These are phyloP conservation scores for Mythimna pallens DNA, from an alignment of 2,888 invertebrate genomes.

Conservation along the genomic window DNA sequence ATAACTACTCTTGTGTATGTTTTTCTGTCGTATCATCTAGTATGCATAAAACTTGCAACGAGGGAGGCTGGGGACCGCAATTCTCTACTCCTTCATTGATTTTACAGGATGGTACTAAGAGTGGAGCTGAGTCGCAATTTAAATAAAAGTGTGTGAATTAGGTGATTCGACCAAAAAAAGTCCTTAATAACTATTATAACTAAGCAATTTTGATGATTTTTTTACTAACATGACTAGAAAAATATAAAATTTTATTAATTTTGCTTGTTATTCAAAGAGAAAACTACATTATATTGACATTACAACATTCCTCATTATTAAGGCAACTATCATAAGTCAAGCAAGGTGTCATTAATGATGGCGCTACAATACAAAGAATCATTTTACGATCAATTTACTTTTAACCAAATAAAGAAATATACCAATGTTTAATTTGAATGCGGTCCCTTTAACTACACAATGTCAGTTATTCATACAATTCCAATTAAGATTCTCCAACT, in stretches of 20 bases:
- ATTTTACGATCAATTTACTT: constrained; percentile 25
- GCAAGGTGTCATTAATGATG: constrained; percentile 11
- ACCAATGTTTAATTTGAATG: constrained; percentile 16
- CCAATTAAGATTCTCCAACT: constrained; percentile 54
- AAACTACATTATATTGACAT: not conserved
- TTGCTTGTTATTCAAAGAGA: not conserved
- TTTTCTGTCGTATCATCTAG: constrained; percentile 66
- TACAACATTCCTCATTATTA: not conserved
- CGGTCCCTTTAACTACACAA: constrained; percentile 31
- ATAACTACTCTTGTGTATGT: constrained; percentile 67
- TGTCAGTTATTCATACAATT: constrained; percentile 54
- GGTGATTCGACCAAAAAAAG: not conserved
- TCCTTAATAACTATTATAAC: not conserved
- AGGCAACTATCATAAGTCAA: not conserved
- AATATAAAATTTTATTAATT: not conserved
- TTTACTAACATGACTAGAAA: not conserved
- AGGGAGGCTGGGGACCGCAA: constrained; percentile 66
- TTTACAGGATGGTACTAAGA: constrained; percentile 67
- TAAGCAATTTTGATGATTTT: not conserved
- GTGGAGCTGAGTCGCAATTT: constrained; percentile 64
- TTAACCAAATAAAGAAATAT: constrained; percentile 19
- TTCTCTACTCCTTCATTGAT: constrained; percentile 76
- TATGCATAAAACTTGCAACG: constrained; percentile 69
- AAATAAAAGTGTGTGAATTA: constrained; percentile 25
- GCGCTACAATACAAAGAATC: constrained; percentile 13